A percentile compares a stretch with the other conserved stretches of the same genome.
Evolutionary conservation across 2,888 invertebrate species (phyloP).

Genomic region (Agonum fuliginosum): DNA sequence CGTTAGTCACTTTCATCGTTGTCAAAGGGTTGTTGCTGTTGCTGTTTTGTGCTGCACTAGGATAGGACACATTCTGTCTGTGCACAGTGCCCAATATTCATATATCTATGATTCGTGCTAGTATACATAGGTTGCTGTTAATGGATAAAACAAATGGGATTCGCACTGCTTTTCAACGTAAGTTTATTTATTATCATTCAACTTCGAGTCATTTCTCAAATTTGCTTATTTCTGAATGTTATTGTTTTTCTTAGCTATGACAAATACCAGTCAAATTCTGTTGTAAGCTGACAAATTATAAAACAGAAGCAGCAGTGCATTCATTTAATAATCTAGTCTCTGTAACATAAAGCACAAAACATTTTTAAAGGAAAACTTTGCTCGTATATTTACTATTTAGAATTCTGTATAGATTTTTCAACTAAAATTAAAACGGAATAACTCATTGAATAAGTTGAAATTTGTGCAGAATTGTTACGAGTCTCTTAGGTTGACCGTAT

Average conservation of each 20-base stretch:
- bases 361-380: conserved; percentile 10
- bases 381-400: conserved; percentile 5
- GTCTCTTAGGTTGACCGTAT: conserved; percentile 35
- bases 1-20: conserved; percentile 28
- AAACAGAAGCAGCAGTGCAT: conserved; percentile 34
- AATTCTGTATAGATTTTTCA: conserved; percentile 6
- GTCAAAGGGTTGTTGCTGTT: not conserved
- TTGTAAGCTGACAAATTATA: conserved; percentile 30
- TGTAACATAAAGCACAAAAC: conserved; percentile 12
- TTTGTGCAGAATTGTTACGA: conserved; percentile 28
- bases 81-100: conserved; percentile 21
- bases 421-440: conserved; percentile 13
- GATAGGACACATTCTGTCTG: not conserved
- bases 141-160: conserved; percentile 21
- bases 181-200: not conserved
- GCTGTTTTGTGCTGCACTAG: not conserved
- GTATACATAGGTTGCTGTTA: not conserved
- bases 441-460: too few relatives aligned
- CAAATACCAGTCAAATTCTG: conserved; percentile 14
- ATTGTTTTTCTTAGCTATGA: not conserved
- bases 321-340: conserved; percentile 24
- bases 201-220: not conserved
- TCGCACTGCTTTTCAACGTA: not conserved
- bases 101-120: conserved; percentile 23
- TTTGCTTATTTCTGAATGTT: not conserved